These are phyloP conservation scores for Ectemnius continuus DNA, from an alignment of 2,888 invertebrate species.

Conservation along the genomic window DNA sequence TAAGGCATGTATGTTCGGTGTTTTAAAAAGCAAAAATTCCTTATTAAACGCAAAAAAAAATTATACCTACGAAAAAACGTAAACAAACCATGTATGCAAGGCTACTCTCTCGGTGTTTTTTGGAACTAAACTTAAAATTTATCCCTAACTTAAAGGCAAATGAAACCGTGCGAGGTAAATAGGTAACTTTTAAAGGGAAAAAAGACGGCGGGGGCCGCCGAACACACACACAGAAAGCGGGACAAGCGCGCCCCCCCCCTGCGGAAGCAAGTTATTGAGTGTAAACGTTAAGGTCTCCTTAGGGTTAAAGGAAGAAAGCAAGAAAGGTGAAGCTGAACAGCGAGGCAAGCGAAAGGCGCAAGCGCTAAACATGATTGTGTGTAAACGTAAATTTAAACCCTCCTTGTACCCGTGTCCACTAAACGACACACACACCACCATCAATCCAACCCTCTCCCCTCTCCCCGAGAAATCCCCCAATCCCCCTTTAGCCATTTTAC, in stretches of 20 bases:
- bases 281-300: constrained; percentile 74
- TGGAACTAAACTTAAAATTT: constrained; percentile 75
- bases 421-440: constrained; percentile 17
- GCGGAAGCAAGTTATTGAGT: constrained; percentile 72
- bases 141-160: constrained; percentile 70
- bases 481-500: constrained; percentile 45
- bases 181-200: constrained; percentile 23
- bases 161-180: constrained; percentile 55
- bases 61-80: constrained; percentile 64
- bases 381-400: constrained; percentile 71
- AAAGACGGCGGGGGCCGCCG: constrained; percentile 25
- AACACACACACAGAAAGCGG: constrained; percentile 34
- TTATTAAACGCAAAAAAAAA: constrained; percentile 69
- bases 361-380: constrained; percentile 74
- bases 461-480: neutral
- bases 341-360: constrained; percentile 55
- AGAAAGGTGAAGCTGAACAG: constrained; percentile 59
- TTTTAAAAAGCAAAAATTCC: constrained; percentile 72
- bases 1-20: constrained; percentile 78
- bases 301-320: constrained; percentile 67
- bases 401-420: constrained; percentile 53
- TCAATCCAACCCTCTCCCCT: no score
- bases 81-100: constrained; percentile 70
- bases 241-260: constrained; percentile 34
- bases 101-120: constrained; percentile 77